Evolutionary conservation across 2,797 vertebrate species (phyloP), one percentile per base, ranked within the genome.

Genomic region (Tiaroga cobitis): DNA sequence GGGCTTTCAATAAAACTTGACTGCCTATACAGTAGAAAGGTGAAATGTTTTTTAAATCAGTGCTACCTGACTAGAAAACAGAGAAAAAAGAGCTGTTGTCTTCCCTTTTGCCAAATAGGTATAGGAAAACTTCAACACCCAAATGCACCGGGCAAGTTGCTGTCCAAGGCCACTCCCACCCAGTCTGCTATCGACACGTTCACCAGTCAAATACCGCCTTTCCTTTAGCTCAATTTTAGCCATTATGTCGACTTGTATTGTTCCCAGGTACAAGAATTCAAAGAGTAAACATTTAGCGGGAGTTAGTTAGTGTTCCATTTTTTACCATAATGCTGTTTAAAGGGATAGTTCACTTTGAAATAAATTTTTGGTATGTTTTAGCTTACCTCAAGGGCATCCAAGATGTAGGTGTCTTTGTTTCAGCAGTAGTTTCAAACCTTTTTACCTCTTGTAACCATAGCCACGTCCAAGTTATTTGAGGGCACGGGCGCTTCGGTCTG

Each of bases 41-140:
- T 0, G 24, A 1, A 26, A 26, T 26, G 2, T n/a, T 2, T 15
- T 2, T 61, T 0, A n/a, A 63, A 29, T 63, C 1, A 1, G 13
- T 63, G 61, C 61, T 15, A 63, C 26, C 26, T 63, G 13, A 16
- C 26, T 63, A 63, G 13, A 63, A 26, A 63, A 29, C 13, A 63
- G n/a, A 63, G 13, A 29, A 13, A 63, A 29, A 61, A 61, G 26
- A 24, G 11, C n/a, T 26, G n/a, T 26, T 61, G 26, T 5, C 59
- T 63, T 63, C 26, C 11, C 11, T 61, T 59, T 59, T 10, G 24
- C 46, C 46, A 49, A 49, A 49, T 16, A 61, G 5, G 26, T 29
- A 63, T 63, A 63, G 5, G 13, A 63, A 63, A 63, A 29, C 56
- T 26, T 61, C n/a, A 59, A 24, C 8, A 9, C 54, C 5, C 18